Base-by-base conservation (phyloP, 2,888 invertebrate species). In the Lithosia quadra region DNA sequence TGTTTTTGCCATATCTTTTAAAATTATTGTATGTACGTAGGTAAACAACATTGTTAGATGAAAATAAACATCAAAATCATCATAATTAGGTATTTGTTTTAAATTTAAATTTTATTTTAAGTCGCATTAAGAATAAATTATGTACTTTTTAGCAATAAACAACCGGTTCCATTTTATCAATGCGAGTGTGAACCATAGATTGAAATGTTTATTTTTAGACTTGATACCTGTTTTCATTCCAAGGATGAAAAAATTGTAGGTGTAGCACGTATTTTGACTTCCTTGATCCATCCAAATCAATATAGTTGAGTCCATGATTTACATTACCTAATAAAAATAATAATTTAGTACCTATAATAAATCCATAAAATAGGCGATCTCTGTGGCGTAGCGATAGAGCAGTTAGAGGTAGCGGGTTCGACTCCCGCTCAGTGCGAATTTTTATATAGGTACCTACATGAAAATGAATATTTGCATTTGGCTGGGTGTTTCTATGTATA, bases 121-220 rank as follows among this genome's bases (percentile, higher is more conserved):
- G 24, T 61, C 56, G 57, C 9, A 43, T 57, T 67, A 39, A 62
- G 67, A 63, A 67, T 67, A 58, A 63, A 67, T 56, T 63, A 58
- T 13, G 3, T 34, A 15, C 33, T 58, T 49, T 43, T 33, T 43
- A n/a, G 18, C n/a, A 49, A 49, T 49, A 49, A 49, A 67, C 57
- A 67, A 63, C 67, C 43, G 57, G 67, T 67, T 67, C 61, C 22
- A 36, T 53, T n/a, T n/a, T 66, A 55, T 60, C 59, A 24, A n/a
- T 11, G 36, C 22, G 33, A n/a, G 65, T 21, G 39, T 28, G 49
- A 34, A n/a, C n/a, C 18, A 56, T 13, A 60, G 15, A 36, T 36
- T 15, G 2, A 1, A 9, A 36, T 36, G 11, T 36, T 60, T 60
- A 36, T 60, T 60, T 60, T 60, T 36, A 36, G 36, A 36, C 5